Conservation (phyloP, 2,888 invertebrate species). For the Mythimna vitellina region DNA sequence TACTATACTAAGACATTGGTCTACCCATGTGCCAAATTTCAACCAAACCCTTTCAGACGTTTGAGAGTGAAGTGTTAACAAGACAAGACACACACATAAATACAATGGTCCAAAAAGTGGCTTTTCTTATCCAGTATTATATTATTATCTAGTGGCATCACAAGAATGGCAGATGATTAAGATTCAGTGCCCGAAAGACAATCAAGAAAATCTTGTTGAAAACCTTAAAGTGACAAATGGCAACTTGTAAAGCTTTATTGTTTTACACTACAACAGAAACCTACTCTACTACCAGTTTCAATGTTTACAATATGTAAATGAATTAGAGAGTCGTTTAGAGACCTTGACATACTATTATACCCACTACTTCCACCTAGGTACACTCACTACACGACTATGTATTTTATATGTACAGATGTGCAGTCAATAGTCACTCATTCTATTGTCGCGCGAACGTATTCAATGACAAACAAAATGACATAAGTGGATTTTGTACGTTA, state of each 20-base stretch:
- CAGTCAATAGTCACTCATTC: constrained; percentile 48
- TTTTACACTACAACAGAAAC: constrained; percentile 4
- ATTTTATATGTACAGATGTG: constrained; percentile 33
- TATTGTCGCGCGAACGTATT: constrained; percentile 55
- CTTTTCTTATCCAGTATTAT: too few species aligned
- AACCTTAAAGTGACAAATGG: neutral
- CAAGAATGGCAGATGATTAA: too few species aligned
- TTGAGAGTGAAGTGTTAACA: too few species aligned
- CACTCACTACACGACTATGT: constrained; percentile 8
- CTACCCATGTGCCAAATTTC: too few species aligned
- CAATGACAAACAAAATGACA: constrained; percentile 62
- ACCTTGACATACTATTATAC: constrained; percentile 59
- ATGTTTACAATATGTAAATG: constrained; percentile 50
- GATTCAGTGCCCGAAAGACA: neutral
- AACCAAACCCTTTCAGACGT: too few species aligned
- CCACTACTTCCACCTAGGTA: constrained; percentile 18
- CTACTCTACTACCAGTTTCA: constrained; percentile 19
- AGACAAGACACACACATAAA: too few species aligned
- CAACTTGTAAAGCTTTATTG: neutral
- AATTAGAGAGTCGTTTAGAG: constrained; percentile 62
- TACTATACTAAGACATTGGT: too few species aligned
- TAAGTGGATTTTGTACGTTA: constrained; percentile 61
- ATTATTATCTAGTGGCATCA: neutral
- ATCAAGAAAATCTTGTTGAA: neutral
- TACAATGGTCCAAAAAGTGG: too few species aligned